Percentiles rank a stretch among this genome's conserved stretches.
These are phyloP conservation scores for Leucophora obtusa DNA, from an alignment of 2,888 invertebrate genomes.

Conservation along the genomic window DNA sequence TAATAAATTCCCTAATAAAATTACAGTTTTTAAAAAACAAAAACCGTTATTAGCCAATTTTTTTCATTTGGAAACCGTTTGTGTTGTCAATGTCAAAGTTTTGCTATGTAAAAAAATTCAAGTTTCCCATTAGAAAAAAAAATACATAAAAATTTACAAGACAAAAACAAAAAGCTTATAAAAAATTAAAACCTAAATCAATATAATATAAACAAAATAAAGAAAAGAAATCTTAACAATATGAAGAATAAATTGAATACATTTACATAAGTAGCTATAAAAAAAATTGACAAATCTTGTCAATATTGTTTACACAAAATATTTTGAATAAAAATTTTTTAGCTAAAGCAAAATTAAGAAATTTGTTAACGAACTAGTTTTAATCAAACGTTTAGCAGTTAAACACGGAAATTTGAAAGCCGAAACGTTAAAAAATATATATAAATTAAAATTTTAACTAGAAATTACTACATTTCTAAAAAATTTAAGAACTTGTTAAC, in stretches of 20 bases:
- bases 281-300: neutral
- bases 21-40: too few species aligned
- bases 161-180: neutral
- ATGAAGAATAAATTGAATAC: neutral
- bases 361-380: conserved; percentile 43
- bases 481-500: too few species aligned
- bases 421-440: neutral
- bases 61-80: too few species aligned
- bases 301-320: neutral
- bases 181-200: too few species aligned
- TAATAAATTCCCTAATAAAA: too few species aligned
- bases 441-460: neutral
- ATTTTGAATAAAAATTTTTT: neutral
- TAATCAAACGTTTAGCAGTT: conserved; percentile 21
- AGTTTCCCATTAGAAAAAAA: too few species aligned
- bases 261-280: neutral
- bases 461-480: neutral
- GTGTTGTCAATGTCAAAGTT: too few species aligned
- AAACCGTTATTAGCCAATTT: too few species aligned
- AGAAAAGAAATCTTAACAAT: neutral
- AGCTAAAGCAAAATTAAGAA: conserved; percentile 10
- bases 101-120: neutral
- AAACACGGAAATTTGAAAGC: conserved; percentile 20
- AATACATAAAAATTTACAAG: too few species aligned
- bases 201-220: neutral